Evolutionary conservation across 1,140 invertebrate genomes (phyloP), one percentile per base, ranked within the genome.

Genomic region (Sesamia nonagrioides): DNA sequence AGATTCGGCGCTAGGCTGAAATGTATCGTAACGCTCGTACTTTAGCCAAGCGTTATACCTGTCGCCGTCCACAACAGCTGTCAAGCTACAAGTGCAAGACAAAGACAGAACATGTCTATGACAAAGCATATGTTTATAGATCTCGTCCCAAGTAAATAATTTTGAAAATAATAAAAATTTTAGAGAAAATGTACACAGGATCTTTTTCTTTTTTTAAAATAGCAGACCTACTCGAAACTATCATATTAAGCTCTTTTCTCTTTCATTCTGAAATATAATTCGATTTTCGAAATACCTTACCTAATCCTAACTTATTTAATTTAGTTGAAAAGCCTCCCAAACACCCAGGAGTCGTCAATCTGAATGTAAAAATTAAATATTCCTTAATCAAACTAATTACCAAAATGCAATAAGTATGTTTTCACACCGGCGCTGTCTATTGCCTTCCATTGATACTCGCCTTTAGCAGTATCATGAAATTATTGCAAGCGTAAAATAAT

Each of bases 401-500:
- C 66, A 33, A 21, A 69, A 69, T 69, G 33, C 50, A 71, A 71
- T 71, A 71, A 71, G 33, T 69, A 35, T 48, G 66, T 69, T 69
- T 66, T 66, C 40, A 69, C 66, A 69, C 42, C 66, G 66, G 66
- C 17, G 7, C 21, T 69, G 66, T 69, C 66, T 69, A 69, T 69
- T 69, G 66, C 42, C 33, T 45, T 54, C 68, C 48, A 54, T 52
- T 37, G 50, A 54, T 33, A 37, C 71, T 42, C 54, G 50, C 37
- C 54, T 58, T 58, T 33, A 6, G 52, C 52, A 37, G 37, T 42
- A 73, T 21, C 35, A 56, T 35, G 17, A 73, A 58, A 73, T 52
- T 42, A 73, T 73, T 42, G 71, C 71, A 73, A 54, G 68, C 68
- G 68, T 54, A 52, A 71, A 71, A 71, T 71, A 71, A 71, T 71